These are phyloP conservation scores for Brenthis ino DNA, from an alignment of 2,888 invertebrate genomes.

Conservation along the genomic window DNA sequence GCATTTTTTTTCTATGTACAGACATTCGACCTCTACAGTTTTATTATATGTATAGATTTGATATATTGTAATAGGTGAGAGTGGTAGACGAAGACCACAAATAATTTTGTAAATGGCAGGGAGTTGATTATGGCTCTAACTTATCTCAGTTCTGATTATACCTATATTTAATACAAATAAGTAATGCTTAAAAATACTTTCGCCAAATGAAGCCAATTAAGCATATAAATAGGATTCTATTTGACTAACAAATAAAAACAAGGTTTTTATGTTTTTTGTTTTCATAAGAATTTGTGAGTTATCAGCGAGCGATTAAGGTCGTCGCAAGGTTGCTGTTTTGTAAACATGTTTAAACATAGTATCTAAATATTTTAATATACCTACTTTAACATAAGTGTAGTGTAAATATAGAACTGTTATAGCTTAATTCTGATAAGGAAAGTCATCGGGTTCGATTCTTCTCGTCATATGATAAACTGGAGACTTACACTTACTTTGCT, in stretches of 20 bases:
- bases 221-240: too few species aligned
- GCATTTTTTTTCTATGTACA: too few species aligned
- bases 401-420: conserved; percentile 9
- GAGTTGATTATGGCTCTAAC: too few species aligned
- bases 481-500: not conserved
- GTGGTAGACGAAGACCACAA: too few species aligned
- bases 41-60: too few species aligned
- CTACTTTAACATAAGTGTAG: conserved; percentile 10
- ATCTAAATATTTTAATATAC: not conserved
- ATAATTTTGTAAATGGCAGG: too few species aligned
- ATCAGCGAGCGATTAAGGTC: conserved; percentile 25
- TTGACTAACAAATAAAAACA: not conserved
- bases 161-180: too few species aligned
- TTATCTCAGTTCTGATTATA: too few species aligned
- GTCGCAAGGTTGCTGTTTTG: conserved; percentile 22
- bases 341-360: conserved; percentile 26
- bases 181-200: too few species aligned
- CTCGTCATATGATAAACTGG: not conserved
- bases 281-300: conserved; percentile 3
- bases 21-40: too few species aligned
- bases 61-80: too few species aligned
- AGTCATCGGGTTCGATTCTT: conserved; percentile 17
- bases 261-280: conserved; percentile 1
- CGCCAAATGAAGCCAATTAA: too few species aligned
- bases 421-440: conserved; percentile 22